Conservation (phyloP, 1,140 invertebrate species). For the Brachionus asplanchnoidis region DNA sequence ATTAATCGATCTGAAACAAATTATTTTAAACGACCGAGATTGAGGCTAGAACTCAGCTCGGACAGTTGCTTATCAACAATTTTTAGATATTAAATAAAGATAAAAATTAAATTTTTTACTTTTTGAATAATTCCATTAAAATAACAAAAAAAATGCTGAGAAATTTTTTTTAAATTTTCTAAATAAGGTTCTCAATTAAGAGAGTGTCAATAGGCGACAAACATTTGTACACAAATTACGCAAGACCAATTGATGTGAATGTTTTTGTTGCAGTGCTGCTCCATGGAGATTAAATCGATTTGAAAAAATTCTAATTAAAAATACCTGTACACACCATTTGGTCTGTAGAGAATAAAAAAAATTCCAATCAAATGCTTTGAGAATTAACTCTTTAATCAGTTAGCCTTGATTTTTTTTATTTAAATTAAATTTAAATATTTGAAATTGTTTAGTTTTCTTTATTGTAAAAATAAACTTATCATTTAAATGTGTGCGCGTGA, state of each 20-base stretch:
- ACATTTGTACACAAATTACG: neutral
- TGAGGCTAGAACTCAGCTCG: neutral
- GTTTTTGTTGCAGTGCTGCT: neutral
- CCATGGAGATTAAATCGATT: neutral
- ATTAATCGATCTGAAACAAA: constrained; percentile 24
- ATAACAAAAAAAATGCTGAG: neutral
- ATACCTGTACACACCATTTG: neutral
- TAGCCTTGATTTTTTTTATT: neutral
- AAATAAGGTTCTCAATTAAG: neutral
- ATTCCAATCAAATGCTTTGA: neutral
- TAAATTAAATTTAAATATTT: constrained; percentile 25
- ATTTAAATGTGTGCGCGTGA: neutral
- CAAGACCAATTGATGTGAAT: neutral
- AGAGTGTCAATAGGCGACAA: neutral
- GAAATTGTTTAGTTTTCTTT: neutral
- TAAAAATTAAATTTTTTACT: too few species aligned
- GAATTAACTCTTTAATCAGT: neutral
- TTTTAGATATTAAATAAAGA: neutral
- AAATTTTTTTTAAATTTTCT: neutral
- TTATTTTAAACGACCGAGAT: neutral
- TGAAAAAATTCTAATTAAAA: neutral
- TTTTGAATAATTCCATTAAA: too few species aligned
- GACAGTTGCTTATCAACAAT: neutral
- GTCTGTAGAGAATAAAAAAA: neutral
- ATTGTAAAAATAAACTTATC: neutral